Evolutionary conservation across 2,888 invertebrate species (phyloP), one percentile per base, ranked within the genome.

Genomic region (Ornithoptera priamus): DNA sequence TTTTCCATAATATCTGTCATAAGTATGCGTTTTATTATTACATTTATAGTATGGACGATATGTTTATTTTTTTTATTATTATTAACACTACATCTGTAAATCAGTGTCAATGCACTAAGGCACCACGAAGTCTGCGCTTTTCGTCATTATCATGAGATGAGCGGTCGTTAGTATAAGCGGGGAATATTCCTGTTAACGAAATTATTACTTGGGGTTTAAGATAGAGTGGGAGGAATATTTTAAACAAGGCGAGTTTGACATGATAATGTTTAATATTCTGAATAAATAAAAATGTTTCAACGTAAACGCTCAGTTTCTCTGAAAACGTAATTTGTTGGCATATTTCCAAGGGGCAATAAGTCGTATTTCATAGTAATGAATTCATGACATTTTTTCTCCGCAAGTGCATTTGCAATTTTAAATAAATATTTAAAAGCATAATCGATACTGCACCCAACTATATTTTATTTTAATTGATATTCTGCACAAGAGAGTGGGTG

Each of bases 301-400:
- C 15, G n/a, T 10, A 58, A 58, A 58, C 57, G 18, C n/a, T n/a
- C n/a, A 46, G 53, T 56, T 61, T 22, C 66, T 53, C 36, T 30
- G 59, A 30, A 30, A 60, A 30, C 60, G 60, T 66, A 60, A 36
- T 67, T 67, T 62, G 67, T 67, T 67, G 67, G 61, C 67, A 56
- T 42, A 57, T 56, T 15, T 67, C 67, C 67, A 62, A 53, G 62
- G 39, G 56, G 67, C 61, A 62, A 67, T 62, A 67, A 62, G 62
- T 56, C 62, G 67, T 56, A 67, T 67, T 62, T 62, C 62, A 67
- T 62, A 62, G 62, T 67, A 67, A 67, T 62, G 67, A 67, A 67
- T 67, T 67, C 67, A 56, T 67, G 62, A 67, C 22, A 56, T 67
- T 67, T 67, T 62, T 62, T 62, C 24, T 42, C 24, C 62, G 42